Evolutionary conservation across 2,888 invertebrate genomes (phyloP).

Genomic region (Bedellia somnulentella): DNA sequence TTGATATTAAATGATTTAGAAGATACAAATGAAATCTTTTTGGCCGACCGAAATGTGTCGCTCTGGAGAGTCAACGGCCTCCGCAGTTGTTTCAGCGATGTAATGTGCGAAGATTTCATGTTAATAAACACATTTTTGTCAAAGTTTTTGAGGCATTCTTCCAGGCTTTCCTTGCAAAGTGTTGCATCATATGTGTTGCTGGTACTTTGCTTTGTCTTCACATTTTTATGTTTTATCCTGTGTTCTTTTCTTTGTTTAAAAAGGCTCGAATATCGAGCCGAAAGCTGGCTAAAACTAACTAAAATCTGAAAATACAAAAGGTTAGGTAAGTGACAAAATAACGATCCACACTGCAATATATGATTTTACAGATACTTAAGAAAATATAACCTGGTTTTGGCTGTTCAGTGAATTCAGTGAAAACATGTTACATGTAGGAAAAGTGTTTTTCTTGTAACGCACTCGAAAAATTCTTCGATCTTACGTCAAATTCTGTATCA

Average conservation of each 20-base stretch:
- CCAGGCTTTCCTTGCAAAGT: slow-evolving; percentile 38
- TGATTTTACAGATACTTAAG: slow-evolving; percentile 12
- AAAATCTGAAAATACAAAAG: slow-evolving; percentile 51
- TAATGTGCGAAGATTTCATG: no score
- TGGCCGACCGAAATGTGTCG: no score
- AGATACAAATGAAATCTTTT: slow-evolving; percentile 38
- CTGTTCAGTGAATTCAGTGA: slow-evolving; percentile 57
- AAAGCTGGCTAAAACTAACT: slow-evolving; percentile 53
- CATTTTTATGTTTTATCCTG: slow-evolving; percentile 29
- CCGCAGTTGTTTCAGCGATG: no score
- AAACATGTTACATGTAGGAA: slow-evolving; percentile 59
- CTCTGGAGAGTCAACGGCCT: no score
- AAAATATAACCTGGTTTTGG: slow-evolving; percentile 43
- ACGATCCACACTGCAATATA: no score
- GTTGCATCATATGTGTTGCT: slow-evolving; percentile 25
- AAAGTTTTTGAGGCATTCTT: slow-evolving; percentile 37
- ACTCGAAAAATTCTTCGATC: slow-evolving; percentile 59
- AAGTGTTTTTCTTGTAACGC: slow-evolving; percentile 38
- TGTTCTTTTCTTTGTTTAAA: slow-evolving; percentile 44
- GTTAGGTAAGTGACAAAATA: slow-evolving; percentile 36
- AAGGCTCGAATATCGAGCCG: slow-evolving; percentile 41
- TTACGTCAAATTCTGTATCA: slow-evolving; percentile 46
- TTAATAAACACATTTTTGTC: slow-evolving; percentile 43
- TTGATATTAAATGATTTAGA: slow-evolving; percentile 39
- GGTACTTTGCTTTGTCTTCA: slow-evolving; percentile 28